phyloP scores from a whole-genome alignment of 35 echinoderm and acorn worm genomes.

The Nesometra sesokonis region DNA sequence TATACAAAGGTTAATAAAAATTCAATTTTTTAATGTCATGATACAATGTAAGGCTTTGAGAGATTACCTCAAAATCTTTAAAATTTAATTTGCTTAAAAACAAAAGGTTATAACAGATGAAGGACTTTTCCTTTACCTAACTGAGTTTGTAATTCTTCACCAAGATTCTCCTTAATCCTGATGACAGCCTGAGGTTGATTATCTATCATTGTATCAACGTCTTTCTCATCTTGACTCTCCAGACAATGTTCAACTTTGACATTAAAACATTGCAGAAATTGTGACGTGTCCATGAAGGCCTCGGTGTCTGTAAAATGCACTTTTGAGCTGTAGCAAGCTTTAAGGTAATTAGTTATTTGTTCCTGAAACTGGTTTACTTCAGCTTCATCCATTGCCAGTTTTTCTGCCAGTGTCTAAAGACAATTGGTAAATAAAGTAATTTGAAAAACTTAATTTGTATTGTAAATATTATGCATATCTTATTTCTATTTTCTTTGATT shows the following conservation, averaged over 20 bases:
- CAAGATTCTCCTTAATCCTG: constrained; percentile 44
- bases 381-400: constrained; percentile 5
- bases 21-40: too few relatives aligned
- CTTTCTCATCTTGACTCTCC: constrained; percentile 15
- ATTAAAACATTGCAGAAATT: constrained; percentile 79
- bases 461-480: too few relatives aligned
- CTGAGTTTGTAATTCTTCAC: constrained; percentile 29
- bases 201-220: constrained; percentile 1
- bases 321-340: constrained; percentile 26
- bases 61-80: too few relatives aligned
- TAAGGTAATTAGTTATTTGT: constrained; percentile 37
- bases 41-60: too few relatives aligned
- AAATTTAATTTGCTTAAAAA: too few relatives aligned
- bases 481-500: too few relatives aligned
- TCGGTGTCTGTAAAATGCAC: constrained; percentile 62
- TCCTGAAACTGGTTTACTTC: constrained; percentile 15
- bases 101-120: too few relatives aligned
- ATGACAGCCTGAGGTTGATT: constrained; percentile 12
- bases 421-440: neutral
- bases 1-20: too few relatives aligned
- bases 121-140: too few relatives aligned
- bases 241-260: constrained; percentile 24
- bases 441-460: neutral
- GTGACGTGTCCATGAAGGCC: constrained; percentile 42
- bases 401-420: constrained; percentile 25